Percentiles rank a stretch among this genome's conserved stretches.
Evolutionary conservation across 2,113 vertebrate species (phyloP).

Genomic region (Actenoides hombroni): DNA sequence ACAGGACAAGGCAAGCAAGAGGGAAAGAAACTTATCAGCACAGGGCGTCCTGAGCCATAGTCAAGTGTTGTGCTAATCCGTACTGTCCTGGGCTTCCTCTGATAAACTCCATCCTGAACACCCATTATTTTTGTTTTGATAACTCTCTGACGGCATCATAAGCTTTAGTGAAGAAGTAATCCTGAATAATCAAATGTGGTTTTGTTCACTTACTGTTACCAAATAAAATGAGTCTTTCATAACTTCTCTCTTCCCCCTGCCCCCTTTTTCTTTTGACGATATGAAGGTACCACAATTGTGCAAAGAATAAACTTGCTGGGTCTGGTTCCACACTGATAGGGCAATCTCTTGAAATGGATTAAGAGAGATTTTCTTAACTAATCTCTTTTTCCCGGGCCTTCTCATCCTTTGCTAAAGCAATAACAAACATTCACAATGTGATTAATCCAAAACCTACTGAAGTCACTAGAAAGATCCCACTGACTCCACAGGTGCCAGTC

Average conservation of each 20-base stretch:
- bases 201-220: constrained; percentile 61
- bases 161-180: constrained; percentile 43
- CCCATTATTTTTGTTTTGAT: constrained; percentile 77
- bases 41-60: constrained; percentile 33
- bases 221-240: constrained; percentile 54
- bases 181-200: constrained; percentile 36
- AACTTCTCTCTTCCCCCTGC: neutral
- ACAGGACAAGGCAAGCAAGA: neutral
- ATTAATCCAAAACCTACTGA: constrained; percentile 10
- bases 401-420: constrained; percentile 52
- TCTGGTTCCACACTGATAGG: constrained; percentile 54
- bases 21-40: constrained; percentile 52
- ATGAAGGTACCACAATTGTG: constrained; percentile 1
- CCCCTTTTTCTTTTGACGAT: neutral
- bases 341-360: constrained; percentile 62
- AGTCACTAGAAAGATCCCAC: neutral
- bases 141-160: constrained; percentile 59
- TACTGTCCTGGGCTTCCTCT: constrained; percentile 62
- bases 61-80: constrained; percentile 72
- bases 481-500: neutral
- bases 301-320: neutral
- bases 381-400: constrained; percentile 57
- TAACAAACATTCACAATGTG: neutral
- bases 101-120: constrained; percentile 68
- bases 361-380: constrained; percentile 64